Evolutionary conservation across 2,888 invertebrate genomes (phyloP).

Genomic region (Polydesmus complanatus): DNA sequence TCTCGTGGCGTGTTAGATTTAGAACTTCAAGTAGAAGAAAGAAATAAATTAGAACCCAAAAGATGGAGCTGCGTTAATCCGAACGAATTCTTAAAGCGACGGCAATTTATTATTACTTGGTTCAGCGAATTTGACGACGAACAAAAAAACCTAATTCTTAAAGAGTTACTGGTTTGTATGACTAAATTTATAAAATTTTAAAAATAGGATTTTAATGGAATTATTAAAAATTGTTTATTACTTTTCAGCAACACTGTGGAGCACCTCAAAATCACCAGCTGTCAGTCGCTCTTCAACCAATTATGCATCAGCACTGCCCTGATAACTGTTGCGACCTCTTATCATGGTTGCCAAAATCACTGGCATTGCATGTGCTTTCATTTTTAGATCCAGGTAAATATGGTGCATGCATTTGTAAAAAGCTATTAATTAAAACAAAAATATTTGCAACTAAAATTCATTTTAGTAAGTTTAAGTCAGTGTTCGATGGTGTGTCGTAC

Average conservation of each 20-base stretch:
- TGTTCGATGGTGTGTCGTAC: constrained; percentile 30
- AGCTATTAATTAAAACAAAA: too few relatives aligned
- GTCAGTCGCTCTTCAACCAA: constrained; percentile 31
- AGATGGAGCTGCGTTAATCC: constrained; percentile 10
- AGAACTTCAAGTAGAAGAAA: background rate
- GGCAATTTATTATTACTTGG: constrained; percentile 18
- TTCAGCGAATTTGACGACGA: constrained; percentile 18
- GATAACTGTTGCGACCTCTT: constrained; percentile 36
- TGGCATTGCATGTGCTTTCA: constrained; percentile 32
- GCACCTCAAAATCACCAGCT: constrained; percentile 34
- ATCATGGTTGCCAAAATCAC: constrained; percentile 32
- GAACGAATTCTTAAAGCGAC: constrained; percentile 14
- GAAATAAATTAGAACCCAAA: background rate
- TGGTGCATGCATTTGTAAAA: too few relatives aligned
- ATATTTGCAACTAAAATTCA: constrained; percentile 7
- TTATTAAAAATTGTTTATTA: background rate
- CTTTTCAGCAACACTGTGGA: constrained; percentile 30
- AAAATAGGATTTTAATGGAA: background rate
- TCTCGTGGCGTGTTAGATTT: background rate
- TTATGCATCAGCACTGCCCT: constrained; percentile 33
- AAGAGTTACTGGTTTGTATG: constrained; percentile 17
- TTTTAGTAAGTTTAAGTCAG: constrained; percentile 31
- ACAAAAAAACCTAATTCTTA: constrained; percentile 18
- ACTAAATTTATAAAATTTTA: background rate
- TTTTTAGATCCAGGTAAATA: constrained; percentile 35